A percentile compares a stretch with the other conserved stretches of the same genome.
phyloP scores from a whole-genome alignment of 2,113 vertebrate species.

The Mustela lutreola region DNA sequence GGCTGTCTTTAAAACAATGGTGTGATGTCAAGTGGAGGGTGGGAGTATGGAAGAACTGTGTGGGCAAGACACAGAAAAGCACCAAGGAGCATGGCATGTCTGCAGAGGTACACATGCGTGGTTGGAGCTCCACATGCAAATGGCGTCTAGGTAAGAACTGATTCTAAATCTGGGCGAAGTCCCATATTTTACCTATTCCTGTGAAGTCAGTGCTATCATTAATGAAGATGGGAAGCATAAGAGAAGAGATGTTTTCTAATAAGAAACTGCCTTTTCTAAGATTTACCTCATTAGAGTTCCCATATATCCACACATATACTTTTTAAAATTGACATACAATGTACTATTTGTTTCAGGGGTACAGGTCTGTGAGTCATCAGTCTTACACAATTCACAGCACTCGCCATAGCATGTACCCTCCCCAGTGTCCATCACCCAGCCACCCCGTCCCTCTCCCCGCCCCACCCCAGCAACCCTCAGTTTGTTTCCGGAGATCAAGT shows the following conservation, averaged over 20 bases:
- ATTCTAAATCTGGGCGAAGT: background rate
- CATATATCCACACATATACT: accelerated
- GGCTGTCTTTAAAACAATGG: background rate
- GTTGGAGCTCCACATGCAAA: background rate
- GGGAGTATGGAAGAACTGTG: background rate
- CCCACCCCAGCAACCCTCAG: no score
- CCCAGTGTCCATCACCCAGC: no score
- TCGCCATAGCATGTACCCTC: no score
- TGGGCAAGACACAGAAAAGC: background rate
- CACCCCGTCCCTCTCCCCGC: no score
- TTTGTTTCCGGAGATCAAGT: no score
- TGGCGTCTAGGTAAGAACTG: background rate
- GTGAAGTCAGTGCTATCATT: background rate
- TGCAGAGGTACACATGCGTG: background rate
- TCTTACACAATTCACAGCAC: no score
- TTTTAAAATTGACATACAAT: no score
- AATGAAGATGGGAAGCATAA: background rate
- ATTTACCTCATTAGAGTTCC: background rate
- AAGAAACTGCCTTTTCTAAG: background rate
- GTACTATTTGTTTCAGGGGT: no score
- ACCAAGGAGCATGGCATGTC: accelerated
- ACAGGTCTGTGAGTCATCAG: no score
- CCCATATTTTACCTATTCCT: background rate
- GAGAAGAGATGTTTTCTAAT: background rate
- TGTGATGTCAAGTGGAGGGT: background rate